Percentiles rank a stretch among this genome's conserved stretches.
Conservation (phyloP, 2,113 vertebrate species). For the Halcyon senegalensis region DNA sequence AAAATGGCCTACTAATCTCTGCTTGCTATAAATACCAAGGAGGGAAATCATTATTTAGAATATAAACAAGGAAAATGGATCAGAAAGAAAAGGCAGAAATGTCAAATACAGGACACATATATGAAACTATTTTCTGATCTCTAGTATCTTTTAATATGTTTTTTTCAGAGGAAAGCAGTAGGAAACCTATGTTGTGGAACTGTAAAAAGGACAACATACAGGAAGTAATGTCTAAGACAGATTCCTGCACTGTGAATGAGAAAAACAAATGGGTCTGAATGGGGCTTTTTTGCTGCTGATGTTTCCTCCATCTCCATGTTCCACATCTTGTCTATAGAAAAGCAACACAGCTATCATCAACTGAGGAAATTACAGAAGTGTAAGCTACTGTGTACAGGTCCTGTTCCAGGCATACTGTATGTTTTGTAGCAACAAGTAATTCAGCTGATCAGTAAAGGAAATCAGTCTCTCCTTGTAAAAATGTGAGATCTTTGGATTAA, state of each 20-base stretch:
- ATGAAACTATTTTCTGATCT: not conserved
- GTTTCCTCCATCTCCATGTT: not conserved
- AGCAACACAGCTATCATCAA: not conserved
- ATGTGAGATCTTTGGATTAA: not conserved
- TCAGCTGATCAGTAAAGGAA: not conserved
- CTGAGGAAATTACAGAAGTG: not conserved
- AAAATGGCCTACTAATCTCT: not conserved
- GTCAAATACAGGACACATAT: not conserved
- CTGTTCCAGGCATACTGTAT: not conserved
- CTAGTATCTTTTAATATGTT: not conserved
- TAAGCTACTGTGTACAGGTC: not conserved
- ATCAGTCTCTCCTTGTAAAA: not conserved
- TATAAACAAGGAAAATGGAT: not conserved
- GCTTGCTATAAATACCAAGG: not conserved
- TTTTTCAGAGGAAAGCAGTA: not conserved
- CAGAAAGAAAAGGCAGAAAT: not conserved
- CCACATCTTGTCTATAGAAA: not conserved
- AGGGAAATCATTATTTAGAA: not conserved
- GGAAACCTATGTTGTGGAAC: not conserved
- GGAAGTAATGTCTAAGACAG: not conserved
- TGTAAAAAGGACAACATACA: not conserved
- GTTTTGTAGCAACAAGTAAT: not conserved
- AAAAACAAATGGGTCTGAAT: not conserved
- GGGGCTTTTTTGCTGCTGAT: accelerated
- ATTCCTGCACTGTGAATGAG: not conserved